Evolutionary conservation across 2,113 vertebrate species (phyloP).

Genomic region (mouse (Mus musculus)): DNA sequence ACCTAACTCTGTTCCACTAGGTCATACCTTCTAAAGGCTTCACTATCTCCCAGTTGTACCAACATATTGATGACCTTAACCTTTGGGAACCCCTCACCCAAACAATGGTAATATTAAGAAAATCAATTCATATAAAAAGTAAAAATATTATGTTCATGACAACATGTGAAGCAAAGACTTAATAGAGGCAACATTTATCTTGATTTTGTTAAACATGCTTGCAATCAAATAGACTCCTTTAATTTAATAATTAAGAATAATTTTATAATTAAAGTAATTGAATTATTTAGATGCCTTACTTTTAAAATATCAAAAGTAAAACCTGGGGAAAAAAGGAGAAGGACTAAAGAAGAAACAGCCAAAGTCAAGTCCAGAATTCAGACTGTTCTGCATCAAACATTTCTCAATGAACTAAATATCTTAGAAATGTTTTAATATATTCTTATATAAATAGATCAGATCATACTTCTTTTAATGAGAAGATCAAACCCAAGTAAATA

Average conservation of each 20-base stretch:
- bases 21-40: not conserved
- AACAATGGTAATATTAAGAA: not conserved
- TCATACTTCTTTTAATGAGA: conserved; percentile 27
- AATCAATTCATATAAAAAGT: not conserved
- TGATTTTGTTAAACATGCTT: not conserved
- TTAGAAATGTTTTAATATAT: not conserved
- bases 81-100: not conserved
- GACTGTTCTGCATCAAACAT: not conserved
- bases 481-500: not conserved
- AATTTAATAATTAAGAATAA: conserved; percentile 27
- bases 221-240: not conserved
- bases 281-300: conserved; percentile 1
- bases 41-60: not conserved
- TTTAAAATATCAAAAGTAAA: conserved; percentile 16
- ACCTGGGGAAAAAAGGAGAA: not conserved
- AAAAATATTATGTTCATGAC: not conserved
- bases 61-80: not conserved
- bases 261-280: conserved; percentile 33
- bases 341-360: not conserved
- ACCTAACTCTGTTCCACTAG: not conserved
- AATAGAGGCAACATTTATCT: not conserved
- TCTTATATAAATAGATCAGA: not conserved
- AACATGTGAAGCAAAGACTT: not conserved
- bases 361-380: not conserved
- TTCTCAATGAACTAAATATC: not conserved